phyloP scores from a whole-genome alignment of 2,888 invertebrate species.

The Drosophila pseudotalamancana region DNA sequence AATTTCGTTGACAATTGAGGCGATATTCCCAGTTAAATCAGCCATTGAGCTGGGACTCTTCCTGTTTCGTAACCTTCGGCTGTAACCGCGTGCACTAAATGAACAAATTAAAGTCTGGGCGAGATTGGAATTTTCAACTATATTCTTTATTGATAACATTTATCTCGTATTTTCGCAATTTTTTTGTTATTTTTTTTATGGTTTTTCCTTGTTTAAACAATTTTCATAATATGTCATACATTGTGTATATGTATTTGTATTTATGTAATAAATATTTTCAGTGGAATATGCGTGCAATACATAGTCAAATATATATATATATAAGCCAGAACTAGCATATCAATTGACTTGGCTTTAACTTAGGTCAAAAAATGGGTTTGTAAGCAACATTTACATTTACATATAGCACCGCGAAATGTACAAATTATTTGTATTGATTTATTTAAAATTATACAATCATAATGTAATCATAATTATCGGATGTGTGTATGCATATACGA shows the following conservation, averaged over 20 bases:
- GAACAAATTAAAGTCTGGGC: conserved; percentile 8
- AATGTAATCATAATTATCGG: conserved; percentile 24
- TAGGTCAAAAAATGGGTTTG: conserved; percentile 23
- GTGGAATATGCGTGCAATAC: conserved; percentile 56
- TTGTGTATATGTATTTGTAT: conserved; percentile 45
- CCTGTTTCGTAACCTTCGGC: conserved; percentile 68
- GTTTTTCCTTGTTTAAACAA: conserved; percentile 56
- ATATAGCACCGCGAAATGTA: conserved; percentile 79
- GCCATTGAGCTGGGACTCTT: conserved; percentile 26
- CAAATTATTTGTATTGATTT: conserved; percentile 51
- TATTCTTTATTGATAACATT: conserved; percentile 81
- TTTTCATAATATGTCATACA: conserved; percentile 63
- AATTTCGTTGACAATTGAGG: conserved; percentile 61
- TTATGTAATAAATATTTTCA: conserved; percentile 64
- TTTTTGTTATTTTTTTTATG: conserved; percentile 32
- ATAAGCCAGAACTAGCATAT: conserved; percentile 36
- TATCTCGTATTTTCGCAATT: conserved; percentile 67
- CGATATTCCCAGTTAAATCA: conserved; percentile 18
- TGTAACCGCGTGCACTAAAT: conserved; percentile 31
- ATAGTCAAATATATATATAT: conserved; percentile 47
- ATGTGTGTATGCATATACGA: conserved; percentile 5
- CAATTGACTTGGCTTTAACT: conserved; percentile 52
- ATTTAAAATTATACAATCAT: conserved; percentile 4
- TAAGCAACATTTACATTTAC: conserved; percentile 57
- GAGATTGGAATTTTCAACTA: conserved; percentile 75